phyloP scores from a whole-genome alignment of 2,888 invertebrate genomes.

The Steinernema scapterisci region DNA sequence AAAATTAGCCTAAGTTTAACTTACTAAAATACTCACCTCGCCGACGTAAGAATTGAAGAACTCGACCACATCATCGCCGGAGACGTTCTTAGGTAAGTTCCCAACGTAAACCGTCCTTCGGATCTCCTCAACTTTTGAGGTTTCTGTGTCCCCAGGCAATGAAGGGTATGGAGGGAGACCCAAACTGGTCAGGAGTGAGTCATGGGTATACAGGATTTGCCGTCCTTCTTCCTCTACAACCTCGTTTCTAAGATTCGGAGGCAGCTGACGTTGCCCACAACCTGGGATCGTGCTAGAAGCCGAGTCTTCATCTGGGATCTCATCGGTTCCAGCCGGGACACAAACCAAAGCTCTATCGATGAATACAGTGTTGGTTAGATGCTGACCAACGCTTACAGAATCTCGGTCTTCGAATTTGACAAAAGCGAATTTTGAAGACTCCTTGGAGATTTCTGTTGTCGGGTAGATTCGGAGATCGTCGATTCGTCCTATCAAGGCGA shows the following conservation, averaged over 20 bases:
- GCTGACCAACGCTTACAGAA: constrained; percentile 91
- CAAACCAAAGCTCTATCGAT: constrained; percentile 95
- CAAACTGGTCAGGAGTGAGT: constrained; percentile 79
- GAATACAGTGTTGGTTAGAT: constrained; percentile 97
- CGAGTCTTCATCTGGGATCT: constrained; percentile 92
- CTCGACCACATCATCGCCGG: constrained; percentile 82
- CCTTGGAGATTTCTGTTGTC: constrained; percentile 46
- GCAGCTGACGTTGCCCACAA: too few species aligned
- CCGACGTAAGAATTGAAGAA: constrained; percentile 75
- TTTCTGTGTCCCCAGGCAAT: constrained; percentile 77
- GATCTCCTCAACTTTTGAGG: constrained; percentile 81
- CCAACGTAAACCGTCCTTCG: constrained; percentile 86
- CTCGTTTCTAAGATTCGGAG: too few species aligned
- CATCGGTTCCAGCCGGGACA: constrained; percentile 79
- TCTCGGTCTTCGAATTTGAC: constrained; percentile 88
- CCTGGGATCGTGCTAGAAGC: constrained; percentile 70
- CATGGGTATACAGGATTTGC: constrained; percentile 85
- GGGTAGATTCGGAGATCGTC: constrained; percentile 65
- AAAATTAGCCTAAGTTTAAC: too few species aligned
- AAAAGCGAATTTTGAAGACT: constrained; percentile 80
- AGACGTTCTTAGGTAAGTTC: constrained; percentile 73
- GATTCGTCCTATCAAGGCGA: constrained; percentile 64
- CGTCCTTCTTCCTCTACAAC: too few species aligned
- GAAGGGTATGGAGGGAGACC: constrained; percentile 89
- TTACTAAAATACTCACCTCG: constrained; percentile 63